Evolutionary conservation across 2,888 invertebrate genomes (phyloP).

Genomic region (Cantharis rufa): DNA sequence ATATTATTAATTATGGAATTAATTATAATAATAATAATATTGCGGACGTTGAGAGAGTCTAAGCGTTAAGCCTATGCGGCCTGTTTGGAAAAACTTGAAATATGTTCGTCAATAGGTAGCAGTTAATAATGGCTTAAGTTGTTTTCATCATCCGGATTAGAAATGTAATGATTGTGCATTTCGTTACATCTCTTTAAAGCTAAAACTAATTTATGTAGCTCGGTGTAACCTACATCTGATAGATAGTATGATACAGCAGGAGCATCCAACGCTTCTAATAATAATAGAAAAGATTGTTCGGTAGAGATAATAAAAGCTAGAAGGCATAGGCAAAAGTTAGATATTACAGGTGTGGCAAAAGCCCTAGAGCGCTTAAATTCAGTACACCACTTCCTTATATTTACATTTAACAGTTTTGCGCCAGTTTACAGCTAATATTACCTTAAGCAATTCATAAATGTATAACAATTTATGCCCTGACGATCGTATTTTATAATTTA

Average conservation of each 20-base stretch:
- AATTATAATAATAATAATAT: not conserved
- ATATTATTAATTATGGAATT: not conserved
- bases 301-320: constrained; percentile 16
- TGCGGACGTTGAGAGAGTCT: too few species aligned
- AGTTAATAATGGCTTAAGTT: not conserved
- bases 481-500: constrained; percentile 26
- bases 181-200: constrained; percentile 19
- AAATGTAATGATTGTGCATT: constrained; percentile 20
- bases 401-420: constrained; percentile 32
- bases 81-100: not conserved
- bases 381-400: constrained; percentile 31
- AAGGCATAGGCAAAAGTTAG: constrained; percentile 14
- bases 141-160: constrained; percentile 9
- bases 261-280: constrained; percentile 17
- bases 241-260: not conserved
- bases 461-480: constrained; percentile 20
- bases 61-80: too few species aligned
- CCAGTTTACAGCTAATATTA: constrained; percentile 21
- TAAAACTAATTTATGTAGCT: constrained; percentile 28
- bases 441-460: constrained; percentile 24
- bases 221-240: constrained; percentile 29
- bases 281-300: constrained; percentile 26
- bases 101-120: not conserved
- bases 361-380: constrained; percentile 27
- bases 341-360: constrained; percentile 28